phyloP scores from a whole-genome alignment of 2,888 invertebrate species.

The Peribatodes rhomboidaria region DNA sequence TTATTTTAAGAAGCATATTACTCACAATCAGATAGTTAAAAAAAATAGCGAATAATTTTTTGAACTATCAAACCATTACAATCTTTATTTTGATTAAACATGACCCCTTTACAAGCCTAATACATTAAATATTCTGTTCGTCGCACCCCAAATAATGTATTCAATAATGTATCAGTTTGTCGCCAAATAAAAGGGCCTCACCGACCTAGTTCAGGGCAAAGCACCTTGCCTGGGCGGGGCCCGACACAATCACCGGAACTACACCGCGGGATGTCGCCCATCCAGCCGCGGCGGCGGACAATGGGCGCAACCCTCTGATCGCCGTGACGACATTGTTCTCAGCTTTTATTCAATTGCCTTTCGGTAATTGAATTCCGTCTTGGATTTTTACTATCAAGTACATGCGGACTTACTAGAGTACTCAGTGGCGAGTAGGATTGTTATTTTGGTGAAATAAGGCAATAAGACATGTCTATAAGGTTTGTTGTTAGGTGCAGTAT shows the following conservation, averaged over 20 bases:
- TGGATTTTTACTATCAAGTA: constrained; percentile 10
- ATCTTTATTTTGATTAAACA: too few species aligned
- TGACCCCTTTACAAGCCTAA: too few species aligned
- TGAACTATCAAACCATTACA: too few species aligned
- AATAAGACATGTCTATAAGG: too few species aligned
- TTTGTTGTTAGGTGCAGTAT: too few species aligned
- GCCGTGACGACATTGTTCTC: constrained; percentile 69
- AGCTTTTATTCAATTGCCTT: constrained; percentile 55
- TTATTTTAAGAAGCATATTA: too few species aligned
- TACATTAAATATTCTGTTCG: not conserved
- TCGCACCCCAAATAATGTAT: not conserved
- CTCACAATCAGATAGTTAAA: too few species aligned
- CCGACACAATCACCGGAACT: constrained; percentile 78
- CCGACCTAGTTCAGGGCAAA: constrained; percentile 59
- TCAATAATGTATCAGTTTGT: constrained; percentile 19
- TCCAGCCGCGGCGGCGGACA: constrained; percentile 46
- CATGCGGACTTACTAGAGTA: not conserved
- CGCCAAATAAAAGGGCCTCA: constrained; percentile 37
- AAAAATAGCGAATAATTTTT: too few species aligned
- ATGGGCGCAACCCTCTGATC: constrained; percentile 37
- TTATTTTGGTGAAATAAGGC: too few species aligned
- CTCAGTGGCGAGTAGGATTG: too few species aligned
- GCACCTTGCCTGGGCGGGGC: constrained; percentile 60
- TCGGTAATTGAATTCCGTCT: constrained; percentile 51
- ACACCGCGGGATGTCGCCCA: constrained; percentile 65